phyloP scores from a whole-genome alignment of 2,888 invertebrate species.

The Sarcophaga rosellei region DNA sequence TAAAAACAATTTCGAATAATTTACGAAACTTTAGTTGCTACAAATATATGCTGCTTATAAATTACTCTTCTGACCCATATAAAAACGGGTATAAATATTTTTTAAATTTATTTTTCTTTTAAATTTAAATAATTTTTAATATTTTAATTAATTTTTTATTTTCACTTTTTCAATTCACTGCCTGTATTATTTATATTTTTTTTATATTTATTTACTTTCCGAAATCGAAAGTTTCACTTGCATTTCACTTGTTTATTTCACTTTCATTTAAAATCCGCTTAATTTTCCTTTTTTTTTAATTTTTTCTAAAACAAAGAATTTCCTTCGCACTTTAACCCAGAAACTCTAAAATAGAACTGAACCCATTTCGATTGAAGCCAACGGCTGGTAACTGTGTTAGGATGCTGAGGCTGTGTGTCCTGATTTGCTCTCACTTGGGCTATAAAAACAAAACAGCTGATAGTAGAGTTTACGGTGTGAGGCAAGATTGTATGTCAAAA shows the following conservation, averaged over 20 bases:
- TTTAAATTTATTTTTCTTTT: background rate
- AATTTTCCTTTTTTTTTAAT: background rate
- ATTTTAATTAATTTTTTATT: background rate
- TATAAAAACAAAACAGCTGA: background rate
- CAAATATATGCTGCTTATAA: background rate
- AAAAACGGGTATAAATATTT: background rate
- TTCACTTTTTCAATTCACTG: background rate
- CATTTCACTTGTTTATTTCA: conserved; percentile 7
- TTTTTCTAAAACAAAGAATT: background rate
- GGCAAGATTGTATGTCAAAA: background rate
- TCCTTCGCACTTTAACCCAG: conserved; percentile 25
- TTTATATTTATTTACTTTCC: background rate
- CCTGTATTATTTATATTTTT: background rate
- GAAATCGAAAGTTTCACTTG: background rate
- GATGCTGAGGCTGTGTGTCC: conserved; percentile 38
- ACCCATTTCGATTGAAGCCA: conserved; percentile 11
- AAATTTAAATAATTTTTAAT: background rate
- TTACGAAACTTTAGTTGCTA: background rate
- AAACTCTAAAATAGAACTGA: conserved; percentile 53
- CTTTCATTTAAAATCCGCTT: conserved; percentile 27
- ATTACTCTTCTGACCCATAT: background rate
- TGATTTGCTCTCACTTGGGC: conserved; percentile 37
- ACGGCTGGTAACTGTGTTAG: background rate
- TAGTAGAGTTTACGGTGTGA: background rate
- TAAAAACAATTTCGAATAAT: too few relatives aligned